phyloP scores from a whole-genome alignment of 2,888 invertebrate species.

The Tanytarsus gracilentus region DNA sequence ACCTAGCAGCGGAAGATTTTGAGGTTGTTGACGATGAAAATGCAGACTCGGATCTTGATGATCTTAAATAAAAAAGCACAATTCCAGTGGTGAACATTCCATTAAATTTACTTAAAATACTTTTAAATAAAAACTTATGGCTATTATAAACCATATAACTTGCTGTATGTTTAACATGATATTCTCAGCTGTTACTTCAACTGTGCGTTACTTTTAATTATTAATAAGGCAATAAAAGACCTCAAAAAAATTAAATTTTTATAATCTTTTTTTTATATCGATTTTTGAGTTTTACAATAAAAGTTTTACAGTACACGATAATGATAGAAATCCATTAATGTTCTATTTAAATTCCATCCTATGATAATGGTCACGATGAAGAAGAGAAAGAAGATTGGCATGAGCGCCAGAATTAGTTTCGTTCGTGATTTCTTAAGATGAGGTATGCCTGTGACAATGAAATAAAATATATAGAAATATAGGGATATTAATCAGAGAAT shows the following conservation, averaged over 20 bases:
- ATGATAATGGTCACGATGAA: conserved; percentile 69
- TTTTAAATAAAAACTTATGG: too few relatives aligned
- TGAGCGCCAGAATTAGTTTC: conserved; percentile 70
- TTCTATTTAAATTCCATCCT: conserved; percentile 75
- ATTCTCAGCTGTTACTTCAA: too few relatives aligned
- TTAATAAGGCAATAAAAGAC: too few relatives aligned
- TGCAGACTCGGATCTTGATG: conserved; percentile 37
- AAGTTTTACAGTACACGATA: conserved; percentile 65
- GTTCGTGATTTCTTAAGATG: conserved; percentile 67
- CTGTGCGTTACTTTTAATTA: too few relatives aligned
- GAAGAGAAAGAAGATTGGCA: conserved; percentile 65
- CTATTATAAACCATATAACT: too few relatives aligned
- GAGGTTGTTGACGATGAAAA: conserved; percentile 67
- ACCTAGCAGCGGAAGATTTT: conserved; percentile 91
- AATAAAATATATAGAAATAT: conserved; percentile 13
- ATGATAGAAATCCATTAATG: conserved; percentile 75
- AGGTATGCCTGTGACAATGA: conserved; percentile 62
- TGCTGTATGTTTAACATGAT: too few relatives aligned
- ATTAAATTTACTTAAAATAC: too few relatives aligned
- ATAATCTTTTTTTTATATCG: too few relatives aligned
- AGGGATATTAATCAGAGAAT: neutral
- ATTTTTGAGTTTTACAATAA: neutral
- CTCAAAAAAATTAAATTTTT: too few relatives aligned
- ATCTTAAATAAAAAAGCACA: conserved; percentile 24
- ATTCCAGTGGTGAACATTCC: too few relatives aligned